phyloP scores from a whole-genome alignment of 2,888 invertebrate species.

The Agrochola lota region DNA sequence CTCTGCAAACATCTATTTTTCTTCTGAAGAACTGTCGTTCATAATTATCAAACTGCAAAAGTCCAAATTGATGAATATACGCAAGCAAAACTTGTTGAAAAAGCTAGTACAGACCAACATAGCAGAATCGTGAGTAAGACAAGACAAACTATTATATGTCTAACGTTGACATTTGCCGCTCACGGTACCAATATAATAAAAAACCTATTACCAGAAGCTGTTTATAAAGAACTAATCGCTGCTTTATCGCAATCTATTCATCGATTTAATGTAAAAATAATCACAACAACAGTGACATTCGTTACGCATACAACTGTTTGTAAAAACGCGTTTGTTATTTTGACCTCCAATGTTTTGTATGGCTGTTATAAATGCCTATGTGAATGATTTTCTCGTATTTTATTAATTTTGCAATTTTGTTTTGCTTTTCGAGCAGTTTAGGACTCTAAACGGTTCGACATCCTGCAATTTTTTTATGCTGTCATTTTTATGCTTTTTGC shows the following conservation, averaged over 20 bases:
- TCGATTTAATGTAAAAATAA: conserved; percentile 54
- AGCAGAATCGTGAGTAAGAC: conserved; percentile 41
- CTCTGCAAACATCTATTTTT: background rate
- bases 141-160: background rate
- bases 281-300: conserved; percentile 20
- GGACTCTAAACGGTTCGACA: conserved; percentile 19
- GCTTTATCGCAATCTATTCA: conserved; percentile 45
- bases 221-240: conserved; percentile 29
- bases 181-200: conserved; percentile 37
- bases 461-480: conserved; percentile 28
- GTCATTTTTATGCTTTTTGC: conserved; percentile 11
- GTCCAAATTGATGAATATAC: background rate
- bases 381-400: conserved; percentile 9
- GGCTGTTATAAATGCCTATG: background rate
- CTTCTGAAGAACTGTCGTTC: too few relatives aligned
- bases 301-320: conserved; percentile 31
- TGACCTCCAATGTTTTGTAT: conserved; percentile 33
- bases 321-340: conserved; percentile 31
- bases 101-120: background rate
- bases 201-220: conserved; percentile 35
- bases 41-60: background rate
- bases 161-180: conserved; percentile 39
- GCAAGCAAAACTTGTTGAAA: background rate
- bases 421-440: conserved; percentile 21
- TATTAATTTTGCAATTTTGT: conserved; percentile 30